phyloP scores from a whole-genome alignment of 2,113 vertebrate species.

The Cebus imitator region DNA sequence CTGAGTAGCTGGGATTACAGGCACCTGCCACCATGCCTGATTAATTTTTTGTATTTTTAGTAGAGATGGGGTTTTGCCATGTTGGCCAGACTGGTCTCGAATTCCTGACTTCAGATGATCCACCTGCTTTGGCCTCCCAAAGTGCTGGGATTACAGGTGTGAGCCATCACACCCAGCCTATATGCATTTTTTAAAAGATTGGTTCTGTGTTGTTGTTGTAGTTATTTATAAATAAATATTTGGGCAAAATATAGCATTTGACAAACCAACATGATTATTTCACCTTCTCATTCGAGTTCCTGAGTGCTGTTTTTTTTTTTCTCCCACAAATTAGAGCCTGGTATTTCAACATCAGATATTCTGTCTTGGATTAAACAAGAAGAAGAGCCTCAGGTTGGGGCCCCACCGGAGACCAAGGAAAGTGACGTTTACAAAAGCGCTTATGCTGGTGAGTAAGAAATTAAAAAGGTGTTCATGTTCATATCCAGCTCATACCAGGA shows the following conservation, averaged over 20 bases:
- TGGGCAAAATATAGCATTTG: background rate
- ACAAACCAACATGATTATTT: background rate
- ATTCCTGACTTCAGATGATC: too few relatives aligned
- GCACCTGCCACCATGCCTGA: too few relatives aligned
- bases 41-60: too few relatives aligned
- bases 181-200: background rate
- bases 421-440: slow-evolving; percentile 61
- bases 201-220: background rate
- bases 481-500: background rate
- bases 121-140: too few relatives aligned
- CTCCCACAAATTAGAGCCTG: slow-evolving; percentile 74
- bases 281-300: background rate
- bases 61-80: too few relatives aligned
- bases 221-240: slow-evolving; percentile 30
- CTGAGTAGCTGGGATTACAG: too few relatives aligned
- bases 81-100: too few relatives aligned
- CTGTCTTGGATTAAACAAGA: slow-evolving; percentile 88
- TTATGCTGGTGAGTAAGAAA: slow-evolving; percentile 63
- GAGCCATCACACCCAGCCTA: too few relatives aligned
- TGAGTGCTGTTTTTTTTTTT: slow-evolving; percentile 21
- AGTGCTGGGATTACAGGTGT: too few relatives aligned
- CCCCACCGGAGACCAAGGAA: slow-evolving; percentile 64
- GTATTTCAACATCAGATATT: slow-evolving; percentile 86
- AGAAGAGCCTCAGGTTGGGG: slow-evolving; percentile 77
- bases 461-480: fast-evolving